Evolutionary conservation across 2,797 vertebrate species (phyloP).

Genomic region (Premnoplex brunnescens): DNA sequence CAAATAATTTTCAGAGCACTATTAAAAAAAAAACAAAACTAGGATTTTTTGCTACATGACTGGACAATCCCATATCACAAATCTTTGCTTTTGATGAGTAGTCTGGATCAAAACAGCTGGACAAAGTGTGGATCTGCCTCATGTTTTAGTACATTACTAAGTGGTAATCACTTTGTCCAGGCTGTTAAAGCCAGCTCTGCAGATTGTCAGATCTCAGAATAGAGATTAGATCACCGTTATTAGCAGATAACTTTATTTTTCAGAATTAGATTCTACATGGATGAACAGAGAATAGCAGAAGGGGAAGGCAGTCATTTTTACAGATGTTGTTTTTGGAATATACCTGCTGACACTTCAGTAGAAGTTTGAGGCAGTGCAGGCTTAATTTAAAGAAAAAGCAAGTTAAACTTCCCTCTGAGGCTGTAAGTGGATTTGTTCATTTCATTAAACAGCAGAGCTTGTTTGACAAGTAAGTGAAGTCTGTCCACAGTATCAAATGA

Average conservation of each 20-base stretch:
- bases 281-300: slow-evolving; percentile 6
- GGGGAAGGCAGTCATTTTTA: not conserved
- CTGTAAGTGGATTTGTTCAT: slow-evolving; percentile 30
- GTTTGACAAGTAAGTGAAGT: slow-evolving; percentile 22
- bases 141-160: not conserved
- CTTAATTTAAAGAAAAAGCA: slow-evolving; percentile 38
- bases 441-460: slow-evolving; percentile 27
- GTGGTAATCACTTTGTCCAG: not conserved
- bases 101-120: not conserved
- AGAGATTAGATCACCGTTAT: not conserved
- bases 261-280: slow-evolving; percentile 8
- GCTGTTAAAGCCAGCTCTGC: not conserved
- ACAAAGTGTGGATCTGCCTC: not conserved
- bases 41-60: not conserved
- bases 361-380: slow-evolving; percentile 12
- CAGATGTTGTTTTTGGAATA: slow-evolving; percentile 28
- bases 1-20: not conserved
- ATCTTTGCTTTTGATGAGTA: not conserved
- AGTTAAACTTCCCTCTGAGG: slow-evolving; percentile 21
- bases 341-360: slow-evolving; percentile 30
- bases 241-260: slow-evolving; percentile 33
- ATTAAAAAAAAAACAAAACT: not conserved
- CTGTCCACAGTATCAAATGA: not conserved
- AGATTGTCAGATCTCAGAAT: not conserved
- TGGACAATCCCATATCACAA: not conserved